phyloP scores from a whole-genome alignment of 2,888 invertebrate genomes.

The Theodoxus fluviatilis region DNA sequence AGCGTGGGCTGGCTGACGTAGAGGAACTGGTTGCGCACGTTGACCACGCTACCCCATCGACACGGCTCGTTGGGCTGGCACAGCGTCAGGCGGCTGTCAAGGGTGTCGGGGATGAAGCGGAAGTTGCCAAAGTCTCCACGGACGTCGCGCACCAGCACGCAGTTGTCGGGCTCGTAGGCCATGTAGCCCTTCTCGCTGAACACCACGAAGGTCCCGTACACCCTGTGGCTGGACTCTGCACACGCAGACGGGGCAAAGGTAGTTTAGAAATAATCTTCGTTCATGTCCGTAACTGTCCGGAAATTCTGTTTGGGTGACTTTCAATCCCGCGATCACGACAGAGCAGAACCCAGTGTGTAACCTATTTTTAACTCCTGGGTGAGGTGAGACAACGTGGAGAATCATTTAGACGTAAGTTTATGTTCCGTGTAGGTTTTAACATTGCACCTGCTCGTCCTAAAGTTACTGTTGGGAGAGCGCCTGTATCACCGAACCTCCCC shows the following conservation, averaged over 20 bases:
- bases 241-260: no score
- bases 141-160: constrained; percentile 76
- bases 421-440: no score
- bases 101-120: constrained; percentile 54
- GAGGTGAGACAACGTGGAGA: no score
- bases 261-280: no score
- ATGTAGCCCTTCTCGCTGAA: constrained; percentile 80
- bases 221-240: constrained; percentile 28
- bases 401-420: no score
- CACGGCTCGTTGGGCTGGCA: constrained; percentile 68
- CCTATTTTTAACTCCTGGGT: neutral
- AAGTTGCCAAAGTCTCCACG: constrained; percentile 77
- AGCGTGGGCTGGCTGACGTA: constrained; percentile 77
- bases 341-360: neutral
- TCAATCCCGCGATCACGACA: no score
- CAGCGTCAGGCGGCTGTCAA: constrained; percentile 63
- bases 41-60: constrained; percentile 77
- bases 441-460: no score
- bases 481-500: no score
- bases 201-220: constrained; percentile 72
- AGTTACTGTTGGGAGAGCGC: no score
- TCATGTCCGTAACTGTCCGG: no score
- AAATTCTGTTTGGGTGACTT: no score
- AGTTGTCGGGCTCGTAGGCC: constrained; percentile 77
- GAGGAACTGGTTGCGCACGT: constrained; percentile 75